Conservation (phyloP, 2,797 vertebrate genomes). For the Halcyon leucocephala region DNA sequence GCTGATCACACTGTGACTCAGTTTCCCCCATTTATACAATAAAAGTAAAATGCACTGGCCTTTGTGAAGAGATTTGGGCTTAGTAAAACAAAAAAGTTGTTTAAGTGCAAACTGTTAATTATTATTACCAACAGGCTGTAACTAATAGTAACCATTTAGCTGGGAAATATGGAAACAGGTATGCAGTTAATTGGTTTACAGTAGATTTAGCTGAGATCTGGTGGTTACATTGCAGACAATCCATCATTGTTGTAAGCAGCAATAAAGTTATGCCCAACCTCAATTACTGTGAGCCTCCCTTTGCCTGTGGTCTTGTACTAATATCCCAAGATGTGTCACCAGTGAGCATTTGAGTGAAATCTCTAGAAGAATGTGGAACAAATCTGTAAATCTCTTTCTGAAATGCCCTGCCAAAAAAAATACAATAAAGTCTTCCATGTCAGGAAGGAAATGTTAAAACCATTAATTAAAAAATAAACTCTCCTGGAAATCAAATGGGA, state of each 20-base stretch:
- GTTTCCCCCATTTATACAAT: not conserved
- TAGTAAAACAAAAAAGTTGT: not conserved
- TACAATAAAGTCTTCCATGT: not conserved
- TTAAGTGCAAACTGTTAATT: constrained; percentile 14
- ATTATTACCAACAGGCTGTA: constrained; percentile 14
- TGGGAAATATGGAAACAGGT: constrained; percentile 36
- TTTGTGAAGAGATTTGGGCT: not conserved
- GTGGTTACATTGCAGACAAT: constrained; percentile 43
- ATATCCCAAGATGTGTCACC: not conserved
- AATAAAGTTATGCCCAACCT: constrained; percentile 12
- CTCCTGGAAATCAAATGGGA: not conserved
- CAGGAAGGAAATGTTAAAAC: constrained; percentile 19
- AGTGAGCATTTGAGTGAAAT: constrained; percentile 33
- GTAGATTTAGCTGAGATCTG: constrained; percentile 60
- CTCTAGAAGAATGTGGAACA: constrained; percentile 44
- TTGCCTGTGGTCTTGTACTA: constrained; percentile 11
- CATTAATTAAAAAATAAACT: constrained; percentile 45
- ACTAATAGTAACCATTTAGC: constrained; percentile 55
- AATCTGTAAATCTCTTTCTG: constrained; percentile 49
- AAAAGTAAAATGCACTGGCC: not conserved
- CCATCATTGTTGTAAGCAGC: constrained; percentile 57
- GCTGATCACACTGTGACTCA: not conserved
- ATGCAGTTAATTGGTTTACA: constrained; percentile 60
- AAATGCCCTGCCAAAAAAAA: constrained; percentile 3
- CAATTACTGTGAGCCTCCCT: not conserved